Base-by-base conservation (phyloP, 1,140 invertebrate genomes). In the Trichoplusia ni region DNA sequence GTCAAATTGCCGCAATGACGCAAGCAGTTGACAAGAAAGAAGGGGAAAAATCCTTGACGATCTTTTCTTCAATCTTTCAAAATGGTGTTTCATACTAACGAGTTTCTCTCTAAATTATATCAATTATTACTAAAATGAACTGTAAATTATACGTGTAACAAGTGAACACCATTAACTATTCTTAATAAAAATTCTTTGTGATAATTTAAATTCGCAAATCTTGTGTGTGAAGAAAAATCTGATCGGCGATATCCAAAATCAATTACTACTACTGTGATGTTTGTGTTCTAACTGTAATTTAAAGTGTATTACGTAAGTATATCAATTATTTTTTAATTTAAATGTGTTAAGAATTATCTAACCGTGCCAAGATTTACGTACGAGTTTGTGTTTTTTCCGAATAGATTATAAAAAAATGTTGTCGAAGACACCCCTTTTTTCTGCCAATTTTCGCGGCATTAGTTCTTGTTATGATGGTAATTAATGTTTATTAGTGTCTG, bases 51-150 rank as follows among this genome's bases (percentile, higher is more conserved):
- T 83, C 84, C 81, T 86, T 89, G 80, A 78, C 77, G 76, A 76
- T 69, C 73, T 82, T 79, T 84, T 83, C 77, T 75, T 80, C 73
- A 89, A 82, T 85, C 77, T 82, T 88, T 89, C 85, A 88, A 83
- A 86, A 88, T 88, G 86, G 86, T 89, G 84, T 82, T 84, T 82
- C 76, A 68, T 78, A 86, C 77, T 86, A 80, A 82, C 84, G 81
- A 77, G 79, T 84, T 88, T 86, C 75, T 77, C 80, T 79, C 73
- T 74, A 81, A 87, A 87, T 84, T 81, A 77, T 73, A 76, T 76
- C 54, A 79, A 76, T 74, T 83, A 77, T 69, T 73, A 75, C 19
- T 70, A 84, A 79, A 81, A 87, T 86, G 84, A 82, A 76, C 66
- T 73, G 38, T 68, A 70, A 74, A 75, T 76, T 29, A 72, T 60